Conservation (phyloP, 2,113 vertebrate genomes). For the Xiphophorus couchianus region DNA sequence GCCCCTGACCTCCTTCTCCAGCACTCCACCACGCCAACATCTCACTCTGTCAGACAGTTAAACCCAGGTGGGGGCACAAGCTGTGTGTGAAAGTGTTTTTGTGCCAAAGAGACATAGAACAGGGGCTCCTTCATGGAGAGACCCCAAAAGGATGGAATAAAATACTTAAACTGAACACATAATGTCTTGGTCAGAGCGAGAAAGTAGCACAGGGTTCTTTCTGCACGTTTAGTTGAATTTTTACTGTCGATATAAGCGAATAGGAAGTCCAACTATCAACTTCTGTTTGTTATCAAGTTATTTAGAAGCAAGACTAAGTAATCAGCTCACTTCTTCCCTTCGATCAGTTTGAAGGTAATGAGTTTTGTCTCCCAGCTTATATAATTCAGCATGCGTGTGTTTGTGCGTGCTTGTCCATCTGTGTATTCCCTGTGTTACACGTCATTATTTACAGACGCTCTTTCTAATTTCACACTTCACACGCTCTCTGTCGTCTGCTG, state of each 20-base stretch:
- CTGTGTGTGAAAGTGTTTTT: slow-evolving; percentile 44
- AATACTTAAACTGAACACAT: slow-evolving; percentile 58
- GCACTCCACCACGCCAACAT: slow-evolving; percentile 63
- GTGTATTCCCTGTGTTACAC: slow-evolving; percentile 67
- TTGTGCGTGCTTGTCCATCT: slow-evolving; percentile 40
- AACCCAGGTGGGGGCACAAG: slow-evolving; percentile 63
- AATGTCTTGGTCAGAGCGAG: slow-evolving; percentile 32
- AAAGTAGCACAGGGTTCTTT: slow-evolving; percentile 28
- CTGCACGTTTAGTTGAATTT: slow-evolving; percentile 30
- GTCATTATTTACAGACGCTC: slow-evolving; percentile 75
- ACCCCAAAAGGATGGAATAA: slow-evolving; percentile 59
- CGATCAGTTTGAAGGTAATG: slow-evolving; percentile 65
- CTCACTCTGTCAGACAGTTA: slow-evolving; percentile 76
- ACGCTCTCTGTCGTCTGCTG: slow-evolving; percentile 71
- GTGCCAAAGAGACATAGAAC: slow-evolving; percentile 65
- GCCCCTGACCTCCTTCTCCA: slow-evolving; percentile 77
- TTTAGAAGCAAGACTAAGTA: slow-evolving; percentile 43
- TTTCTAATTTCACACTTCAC: slow-evolving; percentile 82
- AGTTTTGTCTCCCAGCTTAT: slow-evolving; percentile 67
- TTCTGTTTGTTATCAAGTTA: slow-evolving; percentile 56
- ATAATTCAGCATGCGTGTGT: slow-evolving; percentile 46
- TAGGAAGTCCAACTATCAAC: slow-evolving; percentile 30
- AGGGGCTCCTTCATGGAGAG: slow-evolving; percentile 58
- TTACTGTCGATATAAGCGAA: slow-evolving; percentile 28
- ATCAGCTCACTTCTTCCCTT: slow-evolving; percentile 47